phyloP scores from a whole-genome alignment of 2,888 invertebrate genomes.

The Tetropium fuscum region DNA sequence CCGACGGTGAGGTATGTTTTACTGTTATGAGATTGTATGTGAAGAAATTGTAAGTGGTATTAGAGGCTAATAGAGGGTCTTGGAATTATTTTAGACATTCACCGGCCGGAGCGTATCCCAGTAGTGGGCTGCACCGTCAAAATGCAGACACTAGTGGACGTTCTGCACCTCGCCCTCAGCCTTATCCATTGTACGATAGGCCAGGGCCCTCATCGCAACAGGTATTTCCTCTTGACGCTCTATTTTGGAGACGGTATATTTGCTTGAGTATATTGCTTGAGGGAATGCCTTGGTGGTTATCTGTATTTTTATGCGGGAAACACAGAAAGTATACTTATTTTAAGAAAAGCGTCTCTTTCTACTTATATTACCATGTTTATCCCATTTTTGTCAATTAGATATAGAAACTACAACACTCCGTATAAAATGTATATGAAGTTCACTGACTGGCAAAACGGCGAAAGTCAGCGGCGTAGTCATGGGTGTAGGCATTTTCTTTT shows the following conservation, averaged over 20 bases:
- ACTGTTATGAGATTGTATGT: background rate
- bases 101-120: conserved; percentile 59
- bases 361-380: too few relatives aligned
- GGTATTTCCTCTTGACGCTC: conserved; percentile 50
- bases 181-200: conserved; percentile 60
- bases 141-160: conserved; percentile 60
- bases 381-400: too few relatives aligned
- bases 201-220: conserved; percentile 57
- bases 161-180: conserved; percentile 57
- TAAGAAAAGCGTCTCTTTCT: too few relatives aligned
- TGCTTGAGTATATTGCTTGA: conserved; percentile 34
- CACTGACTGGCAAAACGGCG: too few relatives aligned
- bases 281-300: conserved; percentile 31
- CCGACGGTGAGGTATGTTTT: conserved; percentile 50
- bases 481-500: too few relatives aligned
- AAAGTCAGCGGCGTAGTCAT: too few relatives aligned
- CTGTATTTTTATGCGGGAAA: too few relatives aligned
- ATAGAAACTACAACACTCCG: too few relatives aligned
- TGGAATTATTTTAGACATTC: conserved; percentile 60
- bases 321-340: too few relatives aligned
- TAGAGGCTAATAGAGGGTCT: conserved; percentile 3
- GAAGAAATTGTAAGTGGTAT: background rate
- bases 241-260: conserved; percentile 18
- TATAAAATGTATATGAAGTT: too few relatives aligned
- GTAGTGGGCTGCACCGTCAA: conserved; percentile 60